Conservation (phyloP, 2,113 vertebrate genomes). For the Synodontis membranacea region DNA sequence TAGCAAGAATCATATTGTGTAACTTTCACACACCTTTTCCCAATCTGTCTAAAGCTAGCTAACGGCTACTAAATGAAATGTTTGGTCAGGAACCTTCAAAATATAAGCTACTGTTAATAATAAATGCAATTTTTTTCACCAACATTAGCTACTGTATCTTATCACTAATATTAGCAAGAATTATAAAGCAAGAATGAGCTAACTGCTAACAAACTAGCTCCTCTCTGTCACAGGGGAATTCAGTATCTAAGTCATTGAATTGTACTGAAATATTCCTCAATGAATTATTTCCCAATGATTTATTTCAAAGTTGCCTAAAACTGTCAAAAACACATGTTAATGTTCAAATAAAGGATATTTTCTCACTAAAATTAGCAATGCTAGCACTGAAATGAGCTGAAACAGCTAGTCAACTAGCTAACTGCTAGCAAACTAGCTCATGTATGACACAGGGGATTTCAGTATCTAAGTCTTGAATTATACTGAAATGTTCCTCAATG, state of each 20-base stretch:
- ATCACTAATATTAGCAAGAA: background rate
- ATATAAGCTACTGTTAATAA: background rate
- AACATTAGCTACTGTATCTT: background rate
- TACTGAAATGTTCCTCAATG: background rate
- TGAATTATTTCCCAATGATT: too few species aligned
- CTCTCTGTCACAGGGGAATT: background rate
- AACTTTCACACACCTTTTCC: background rate
- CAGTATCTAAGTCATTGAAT: background rate
- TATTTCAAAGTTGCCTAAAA: background rate
- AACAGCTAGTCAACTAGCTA: background rate
- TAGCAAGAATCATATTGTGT: background rate
- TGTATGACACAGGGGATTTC: background rate
- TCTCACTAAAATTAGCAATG: background rate
- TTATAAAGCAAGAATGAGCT: too few species aligned
- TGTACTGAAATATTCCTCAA: background rate
- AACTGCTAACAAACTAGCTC: background rate
- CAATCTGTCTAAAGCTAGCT: background rate
- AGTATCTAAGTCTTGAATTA: background rate
- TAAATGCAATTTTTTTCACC: background rate
- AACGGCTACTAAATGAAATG: background rate
- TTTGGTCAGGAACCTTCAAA: background rate
- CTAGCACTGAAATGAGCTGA: background rate
- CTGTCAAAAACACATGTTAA: background rate
- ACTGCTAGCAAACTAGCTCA: background rate
- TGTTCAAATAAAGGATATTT: background rate